Evolutionary conservation across 1,140 invertebrate species (phyloP).

Genomic region (Brachionus asplanchnoidis): DNA sequence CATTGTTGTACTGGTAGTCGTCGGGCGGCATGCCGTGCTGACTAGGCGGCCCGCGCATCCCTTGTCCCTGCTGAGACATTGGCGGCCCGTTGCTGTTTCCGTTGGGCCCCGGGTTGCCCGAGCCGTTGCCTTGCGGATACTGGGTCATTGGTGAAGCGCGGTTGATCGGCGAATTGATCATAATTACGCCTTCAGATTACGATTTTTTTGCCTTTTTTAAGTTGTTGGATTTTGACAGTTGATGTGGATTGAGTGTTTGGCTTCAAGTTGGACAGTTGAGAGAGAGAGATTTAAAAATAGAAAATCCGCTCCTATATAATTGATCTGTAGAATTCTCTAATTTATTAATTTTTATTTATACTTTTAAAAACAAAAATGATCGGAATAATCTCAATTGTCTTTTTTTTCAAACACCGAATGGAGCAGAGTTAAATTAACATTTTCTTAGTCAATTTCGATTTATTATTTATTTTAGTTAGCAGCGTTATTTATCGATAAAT

Average conservation of each 20-base stretch:
- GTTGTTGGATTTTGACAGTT: not conserved
- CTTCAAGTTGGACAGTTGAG: not conserved
- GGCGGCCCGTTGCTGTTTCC: not conserved
- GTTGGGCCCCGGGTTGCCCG: not conserved
- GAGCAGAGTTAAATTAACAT: not conserved
- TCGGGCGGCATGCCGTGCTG: conserved; percentile 9
- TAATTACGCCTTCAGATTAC: not conserved
- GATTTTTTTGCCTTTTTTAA: not conserved
- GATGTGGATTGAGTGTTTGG: not conserved
- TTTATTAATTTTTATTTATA: not conserved
- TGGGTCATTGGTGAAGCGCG: conserved; percentile 7
- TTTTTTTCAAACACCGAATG: not conserved
- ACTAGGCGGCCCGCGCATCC: not conserved
- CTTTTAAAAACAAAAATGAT: not conserved
- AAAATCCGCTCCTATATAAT: not conserved
- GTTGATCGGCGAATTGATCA: conserved; percentile 26
- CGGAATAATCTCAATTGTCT: not conserved
- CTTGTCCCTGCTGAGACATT: not conserved
- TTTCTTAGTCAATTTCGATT: not conserved
- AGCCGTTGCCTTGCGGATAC: not conserved
- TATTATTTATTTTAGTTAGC: not conserved
- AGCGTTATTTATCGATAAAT: too few species aligned
- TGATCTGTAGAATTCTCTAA: not conserved
- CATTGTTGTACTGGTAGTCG: not conserved
- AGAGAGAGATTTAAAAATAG: not conserved